phyloP scores from a whole-genome alignment of 2,113 vertebrate genomes.

The Myrmophylax atrothorax region DNA sequence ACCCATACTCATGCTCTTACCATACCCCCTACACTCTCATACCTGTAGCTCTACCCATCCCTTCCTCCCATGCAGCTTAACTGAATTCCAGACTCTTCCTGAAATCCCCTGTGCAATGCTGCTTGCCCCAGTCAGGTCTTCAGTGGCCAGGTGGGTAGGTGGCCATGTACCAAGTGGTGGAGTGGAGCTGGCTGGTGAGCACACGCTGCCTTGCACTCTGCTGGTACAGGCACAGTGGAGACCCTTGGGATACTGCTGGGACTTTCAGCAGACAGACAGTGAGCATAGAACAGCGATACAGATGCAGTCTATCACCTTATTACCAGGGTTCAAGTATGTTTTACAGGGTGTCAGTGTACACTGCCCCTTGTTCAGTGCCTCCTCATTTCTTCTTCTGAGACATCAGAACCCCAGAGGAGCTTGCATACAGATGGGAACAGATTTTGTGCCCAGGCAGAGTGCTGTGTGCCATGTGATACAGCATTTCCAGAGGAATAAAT shows the following conservation, averaged over 20 bases:
- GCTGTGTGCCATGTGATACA: neutral
- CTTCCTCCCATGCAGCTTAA: neutral
- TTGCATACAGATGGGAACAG: neutral
- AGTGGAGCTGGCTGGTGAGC: neutral
- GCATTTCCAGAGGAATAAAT: constrained; percentile 21
- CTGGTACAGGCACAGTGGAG: accelerated
- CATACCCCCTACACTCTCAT: neutral
- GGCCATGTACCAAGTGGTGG: neutral
- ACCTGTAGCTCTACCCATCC: accelerated
- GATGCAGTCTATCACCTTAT: neutral
- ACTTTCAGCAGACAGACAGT: neutral
- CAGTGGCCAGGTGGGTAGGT: neutral
- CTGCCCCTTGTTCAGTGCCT: neutral
- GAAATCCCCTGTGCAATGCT: neutral
- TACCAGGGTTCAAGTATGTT: neutral
- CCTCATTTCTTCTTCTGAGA: neutral
- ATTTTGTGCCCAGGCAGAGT: neutral
- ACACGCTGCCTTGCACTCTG: neutral
- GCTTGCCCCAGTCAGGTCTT: neutral
- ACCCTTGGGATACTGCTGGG: accelerated
- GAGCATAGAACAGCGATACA: accelerated
- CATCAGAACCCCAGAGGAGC: neutral
- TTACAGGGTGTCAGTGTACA: neutral
- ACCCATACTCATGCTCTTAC: neutral
- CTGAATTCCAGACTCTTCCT: neutral